A percentile compares a stretch with the other conserved stretches of the same genome.
phyloP scores from a whole-genome alignment of 2,797 vertebrate species.

The Chaetophractus vellerosus region DNA sequence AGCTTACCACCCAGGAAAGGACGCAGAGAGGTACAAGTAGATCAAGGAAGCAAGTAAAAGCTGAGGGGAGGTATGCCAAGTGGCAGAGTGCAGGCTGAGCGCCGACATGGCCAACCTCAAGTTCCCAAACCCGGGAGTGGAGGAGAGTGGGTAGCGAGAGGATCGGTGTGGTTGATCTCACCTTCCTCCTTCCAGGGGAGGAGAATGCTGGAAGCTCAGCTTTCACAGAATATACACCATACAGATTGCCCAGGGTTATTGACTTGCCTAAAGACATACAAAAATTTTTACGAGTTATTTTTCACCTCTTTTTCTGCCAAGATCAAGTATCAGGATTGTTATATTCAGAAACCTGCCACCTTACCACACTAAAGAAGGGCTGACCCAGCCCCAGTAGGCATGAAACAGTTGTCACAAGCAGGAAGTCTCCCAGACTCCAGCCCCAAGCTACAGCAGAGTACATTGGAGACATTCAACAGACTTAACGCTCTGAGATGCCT shows the following conservation, averaged over 20 bases:
- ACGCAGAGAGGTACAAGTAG: not conserved
- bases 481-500: conserved; percentile 72
- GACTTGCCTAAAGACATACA: conserved; percentile 85
- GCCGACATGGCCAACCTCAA: conserved; percentile 4
- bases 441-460: conserved; percentile 77
- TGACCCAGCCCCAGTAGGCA: conserved; percentile 58
- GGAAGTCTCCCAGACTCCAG: conserved; percentile 79
- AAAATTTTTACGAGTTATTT: conserved; percentile 83
- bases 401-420: conserved; percentile 76
- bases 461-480: conserved; percentile 81
- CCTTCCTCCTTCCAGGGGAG: conserved; percentile 35
- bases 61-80: not conserved
- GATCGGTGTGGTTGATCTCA: conserved; percentile 64
- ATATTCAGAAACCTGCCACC: conserved; percentile 83
- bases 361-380: conserved; percentile 74
- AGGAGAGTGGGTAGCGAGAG: conserved; percentile 5
- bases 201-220: conserved; percentile 69
- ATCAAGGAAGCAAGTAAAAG: conserved; percentile 22
- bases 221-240: conserved; percentile 83
- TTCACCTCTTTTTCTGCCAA: conserved; percentile 85
- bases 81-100: conserved; percentile 24
- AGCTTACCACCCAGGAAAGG: not conserved
- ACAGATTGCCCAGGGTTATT: conserved; percentile 79
- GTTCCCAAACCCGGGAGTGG: conserved; percentile 57
- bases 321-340: conserved; percentile 82